Evolutionary conservation across 2,888 invertebrate genomes (phyloP).

Genomic region (Cephus spinipes): DNA sequence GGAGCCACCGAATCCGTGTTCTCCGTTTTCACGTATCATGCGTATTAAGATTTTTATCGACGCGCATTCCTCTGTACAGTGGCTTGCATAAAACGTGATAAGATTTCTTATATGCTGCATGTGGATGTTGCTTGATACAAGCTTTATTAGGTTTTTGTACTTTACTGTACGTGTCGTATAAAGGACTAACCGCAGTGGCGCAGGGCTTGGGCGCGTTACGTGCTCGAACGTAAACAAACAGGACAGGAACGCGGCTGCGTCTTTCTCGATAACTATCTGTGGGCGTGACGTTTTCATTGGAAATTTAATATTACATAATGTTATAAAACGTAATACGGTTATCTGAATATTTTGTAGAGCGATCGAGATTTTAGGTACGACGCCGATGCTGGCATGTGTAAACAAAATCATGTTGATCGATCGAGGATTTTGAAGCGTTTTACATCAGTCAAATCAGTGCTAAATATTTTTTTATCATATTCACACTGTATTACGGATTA

Average conservation of each 20-base stretch:
- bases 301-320: not conserved
- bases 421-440: no score
- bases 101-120: no score
- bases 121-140: not conserved
- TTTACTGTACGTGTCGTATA: not conserved
- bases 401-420: no score
- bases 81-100: no score
- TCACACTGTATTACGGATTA: no score
- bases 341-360: not conserved
- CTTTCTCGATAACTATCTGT: not conserved
- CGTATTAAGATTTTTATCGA: no score
- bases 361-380: not conserved
- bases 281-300: not conserved
- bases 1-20: no score
- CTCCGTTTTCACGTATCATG: no score
- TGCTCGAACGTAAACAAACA: not conserved
- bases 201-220: not conserved
- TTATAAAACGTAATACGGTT: not conserved
- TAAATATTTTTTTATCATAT: no score
- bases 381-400: not conserved
- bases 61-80: no score
- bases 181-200: not conserved
- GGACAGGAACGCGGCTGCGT: not conserved
- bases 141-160: not conserved
- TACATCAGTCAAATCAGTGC: no score